Conservation (phyloP, 37 sponge, comb jelly and placozoan species). For the Aplysina aerophoba region DNA sequence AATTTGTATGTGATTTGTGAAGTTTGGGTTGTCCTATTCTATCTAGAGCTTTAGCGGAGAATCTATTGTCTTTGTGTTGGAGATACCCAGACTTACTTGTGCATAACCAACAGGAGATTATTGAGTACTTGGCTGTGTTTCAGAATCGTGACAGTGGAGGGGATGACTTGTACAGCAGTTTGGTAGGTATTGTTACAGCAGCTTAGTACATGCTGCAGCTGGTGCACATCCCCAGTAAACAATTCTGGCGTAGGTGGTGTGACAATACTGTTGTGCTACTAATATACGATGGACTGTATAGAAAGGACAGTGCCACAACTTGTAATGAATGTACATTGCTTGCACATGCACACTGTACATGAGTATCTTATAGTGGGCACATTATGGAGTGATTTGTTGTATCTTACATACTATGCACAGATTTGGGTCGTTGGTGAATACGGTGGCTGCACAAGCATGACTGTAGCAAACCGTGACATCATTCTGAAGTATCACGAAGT, state of each 20-base stretch:
- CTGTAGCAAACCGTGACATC: not conserved
- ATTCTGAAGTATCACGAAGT: slow-evolving; percentile 28
- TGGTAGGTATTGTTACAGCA: not conserved
- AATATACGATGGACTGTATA: too few relatives aligned
- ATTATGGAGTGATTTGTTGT: too few relatives aligned
- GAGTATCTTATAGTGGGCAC: too few relatives aligned
- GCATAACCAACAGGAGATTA: not conserved
- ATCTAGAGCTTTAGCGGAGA: slow-evolving; percentile 3
- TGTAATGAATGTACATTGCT: too few relatives aligned
- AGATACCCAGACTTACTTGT: not conserved
- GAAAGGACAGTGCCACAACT: too few relatives aligned
- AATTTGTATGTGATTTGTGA: not conserved
- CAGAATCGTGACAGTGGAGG: not conserved
- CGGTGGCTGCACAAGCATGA: not conserved
- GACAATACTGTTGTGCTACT: too few relatives aligned
- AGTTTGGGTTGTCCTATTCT: not conserved
- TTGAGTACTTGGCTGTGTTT: not conserved
- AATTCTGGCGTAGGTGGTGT: too few relatives aligned
- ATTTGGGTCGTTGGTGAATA: slow-evolving; percentile 23
- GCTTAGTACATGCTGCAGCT: too few relatives aligned
- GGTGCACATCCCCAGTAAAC: too few relatives aligned
- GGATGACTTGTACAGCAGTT: slow-evolving; percentile 1
- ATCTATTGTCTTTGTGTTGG: not conserved
- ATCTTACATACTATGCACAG: not conserved
- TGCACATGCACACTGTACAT: too few relatives aligned